Base-by-base conservation (phyloP, 2,797 vertebrate genomes). In the Pantherophis vulpinus region DNA sequence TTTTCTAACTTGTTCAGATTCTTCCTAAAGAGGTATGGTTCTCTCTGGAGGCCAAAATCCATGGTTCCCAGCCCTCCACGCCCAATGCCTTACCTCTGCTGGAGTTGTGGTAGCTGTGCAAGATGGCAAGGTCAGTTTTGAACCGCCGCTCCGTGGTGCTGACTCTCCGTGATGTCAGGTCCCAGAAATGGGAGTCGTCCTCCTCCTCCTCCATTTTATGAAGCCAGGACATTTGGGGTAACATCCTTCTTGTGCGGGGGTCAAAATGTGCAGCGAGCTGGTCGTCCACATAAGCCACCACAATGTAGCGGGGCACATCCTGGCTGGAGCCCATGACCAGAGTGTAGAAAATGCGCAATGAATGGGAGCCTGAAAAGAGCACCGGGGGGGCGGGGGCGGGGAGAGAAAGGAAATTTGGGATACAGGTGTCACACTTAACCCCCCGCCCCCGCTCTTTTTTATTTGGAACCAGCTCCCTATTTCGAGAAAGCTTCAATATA, bases 361-460 rank as follows among this genome's bases (percentile, higher is more conserved):
- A 79, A 79, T 79, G 74, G 37, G 18, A 23, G 16, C 74, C 74
- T 79, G 70, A 42, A 74, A 74, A 37, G 8, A 42, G 7, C 32
- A 1, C 47, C 47, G 1, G 47, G 47, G 6, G 0, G 32, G 7
- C 0, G 32, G 16, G 16, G 0, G 29, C 10, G 0, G 1, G 18
- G 55, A 0, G 55, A 56, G 11, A n/a, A 63, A n/a, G 14, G 16
- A 37, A 37, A 74, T 74, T 74, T 20, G 32, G 29, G 66, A 70
- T 5, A 16, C 14, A 14, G 32, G 16, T 20, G 32, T 18, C 55
- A 54, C 54, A 54, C 54, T 54, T 51, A 51, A 11, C 1, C 63
- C 29, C 16, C 58, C 2, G 37, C 37, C 37, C 37, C 37, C 37
- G 37, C 37, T 37, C 37, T 37, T 74, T 74, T 74, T 18, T 32